Evolutionary conservation across 2,888 invertebrate species (phyloP).

Genomic region (Nycteola revayana): DNA sequence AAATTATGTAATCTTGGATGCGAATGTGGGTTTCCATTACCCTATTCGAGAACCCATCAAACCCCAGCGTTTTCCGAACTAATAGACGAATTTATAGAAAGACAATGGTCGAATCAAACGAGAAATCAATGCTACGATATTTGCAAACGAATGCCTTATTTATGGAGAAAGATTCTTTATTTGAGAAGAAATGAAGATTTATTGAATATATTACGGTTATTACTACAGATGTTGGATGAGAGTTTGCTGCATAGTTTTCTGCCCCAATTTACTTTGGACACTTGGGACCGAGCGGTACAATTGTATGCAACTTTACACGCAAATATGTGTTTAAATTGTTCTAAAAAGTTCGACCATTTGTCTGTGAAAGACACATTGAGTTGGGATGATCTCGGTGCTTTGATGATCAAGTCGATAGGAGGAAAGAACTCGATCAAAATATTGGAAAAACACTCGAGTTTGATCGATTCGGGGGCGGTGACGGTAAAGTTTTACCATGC

Average conservation of each 20-base stretch:
- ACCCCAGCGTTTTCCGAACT: constrained; percentile 76
- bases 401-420: constrained; percentile 84
- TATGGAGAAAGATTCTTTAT: constrained; percentile 83
- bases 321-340: constrained; percentile 84
- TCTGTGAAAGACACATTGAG: constrained; percentile 72
- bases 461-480: constrained; percentile 81
- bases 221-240: constrained; percentile 84
- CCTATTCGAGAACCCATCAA: constrained; percentile 64
- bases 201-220: constrained; percentile 76
- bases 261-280: constrained; percentile 78
- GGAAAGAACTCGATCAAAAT: constrained; percentile 80
- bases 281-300: constrained; percentile 81
- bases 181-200: constrained; percentile 72
- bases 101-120: constrained; percentile 65
- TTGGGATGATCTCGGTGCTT: constrained; percentile 83
- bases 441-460: constrained; percentile 76
- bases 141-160: constrained; percentile 83
- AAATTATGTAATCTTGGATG: constrained; percentile 72
- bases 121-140: constrained; percentile 73
- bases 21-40: constrained; percentile 83
- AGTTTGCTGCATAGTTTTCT: constrained; percentile 77
- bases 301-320: constrained; percentile 80
- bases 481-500: constrained; percentile 83
- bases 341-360: constrained; percentile 66
- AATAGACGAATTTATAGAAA: constrained; percentile 81